Base-by-base conservation (phyloP, 2,888 invertebrate genomes). In the Lacanobia oleracea region DNA sequence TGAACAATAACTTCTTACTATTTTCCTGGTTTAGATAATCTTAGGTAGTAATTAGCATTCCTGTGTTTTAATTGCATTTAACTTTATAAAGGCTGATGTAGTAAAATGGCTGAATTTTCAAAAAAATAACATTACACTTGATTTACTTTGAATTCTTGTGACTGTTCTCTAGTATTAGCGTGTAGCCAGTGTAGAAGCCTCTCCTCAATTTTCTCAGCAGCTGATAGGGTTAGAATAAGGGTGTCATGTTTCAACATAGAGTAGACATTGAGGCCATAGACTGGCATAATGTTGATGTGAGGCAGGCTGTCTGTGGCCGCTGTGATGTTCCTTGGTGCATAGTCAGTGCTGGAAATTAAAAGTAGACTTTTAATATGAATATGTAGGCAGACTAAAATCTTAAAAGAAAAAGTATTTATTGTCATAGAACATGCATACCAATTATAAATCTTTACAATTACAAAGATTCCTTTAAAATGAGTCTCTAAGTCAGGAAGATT, bases 181-280 rank as follows among this genome's bases (percentile, higher is more conserved):
- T 98, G 96, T 16, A 98, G 92, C 82, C 98, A 97, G 72, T 94
- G 97, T 18, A 99, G 90, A 77, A 99, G 90, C 89, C 97, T 97
- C 64, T 98, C 97, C 94, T 99, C 99, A 80, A 99, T 97, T 88
- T 97, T 97, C 87, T 99, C 98, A 1, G 98, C 97, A 0, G 99
- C 99, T 59, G 97, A 97, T 81, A 97, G 94, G 0, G 99, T 99
- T 4, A 99, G 91, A 8, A 99, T 97, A 14, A 99, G 94, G 0
- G 99, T 99, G 79, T 98, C 98, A 93, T 99, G 98, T 94, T 99
- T 99, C 78, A 99, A 92, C 98, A 99, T 99, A 50, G 99, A 99
- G 94, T 98, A 98, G 0, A 99, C 99, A 96, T 99, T 99, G 21
- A 99, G 96, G 88, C 99, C 98, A 95, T 99, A 99, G 0, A 97